Percentiles rank a stretch among this genome's conserved stretches.
phyloP scores from a whole-genome alignment of 2,888 invertebrate species.

The Neoaliturus tenellus region DNA sequence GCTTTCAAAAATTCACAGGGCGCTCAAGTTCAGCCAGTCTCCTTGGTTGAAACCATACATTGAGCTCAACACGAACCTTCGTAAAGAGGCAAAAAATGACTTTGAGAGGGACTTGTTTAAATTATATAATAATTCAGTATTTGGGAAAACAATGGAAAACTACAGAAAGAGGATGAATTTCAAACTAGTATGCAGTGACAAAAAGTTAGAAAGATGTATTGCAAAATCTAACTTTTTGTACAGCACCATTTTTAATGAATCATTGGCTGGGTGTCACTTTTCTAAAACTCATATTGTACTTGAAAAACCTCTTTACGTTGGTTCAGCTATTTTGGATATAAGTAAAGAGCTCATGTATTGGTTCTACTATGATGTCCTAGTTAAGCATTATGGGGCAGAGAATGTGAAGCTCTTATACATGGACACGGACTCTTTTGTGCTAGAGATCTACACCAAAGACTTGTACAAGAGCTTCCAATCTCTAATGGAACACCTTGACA shows the following conservation, averaged over 20 bases:
- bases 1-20: slow-evolving; percentile 65
- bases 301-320: slow-evolving; percentile 6
- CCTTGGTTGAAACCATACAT: slow-evolving; percentile 63
- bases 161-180: background rate
- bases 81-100: slow-evolving; percentile 5
- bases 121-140: background rate
- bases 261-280: slow-evolving; percentile 22
- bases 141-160: background rate
- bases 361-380: slow-evolving; percentile 61
- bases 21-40: slow-evolving; percentile 67
- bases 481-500: slow-evolving; percentile 62
- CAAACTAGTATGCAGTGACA: background rate
- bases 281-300: background rate
- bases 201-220: background rate
- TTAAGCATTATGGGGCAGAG: slow-evolving; percentile 53
- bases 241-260: slow-evolving; percentile 57
- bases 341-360: background rate
- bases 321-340: background rate
- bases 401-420: slow-evolving; percentile 66
- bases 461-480: slow-evolving; percentile 68
- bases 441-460: slow-evolving; percentile 68
- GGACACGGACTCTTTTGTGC: slow-evolving; percentile 56
- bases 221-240: background rate
- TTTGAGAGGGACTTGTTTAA: slow-evolving; percentile 26
- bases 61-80: slow-evolving; percentile 2